phyloP scores from a whole-genome alignment of 1,140 invertebrate species.

The Solenopsis invicta region DNA sequence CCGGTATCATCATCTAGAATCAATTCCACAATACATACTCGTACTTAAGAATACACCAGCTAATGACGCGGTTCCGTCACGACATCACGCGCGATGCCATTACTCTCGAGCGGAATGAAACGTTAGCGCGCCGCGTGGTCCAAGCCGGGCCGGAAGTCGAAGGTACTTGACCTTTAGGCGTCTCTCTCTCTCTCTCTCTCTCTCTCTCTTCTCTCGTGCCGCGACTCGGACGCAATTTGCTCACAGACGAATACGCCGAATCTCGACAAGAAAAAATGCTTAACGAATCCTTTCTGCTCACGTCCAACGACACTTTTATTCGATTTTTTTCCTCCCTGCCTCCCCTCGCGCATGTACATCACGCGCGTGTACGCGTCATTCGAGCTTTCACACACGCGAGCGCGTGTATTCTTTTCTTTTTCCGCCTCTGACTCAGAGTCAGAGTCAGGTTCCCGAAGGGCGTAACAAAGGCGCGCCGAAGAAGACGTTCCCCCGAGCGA shows the following conservation, averaged over 20 bases:
- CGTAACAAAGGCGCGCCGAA: slow-evolving; percentile 75
- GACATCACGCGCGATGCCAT: background rate
- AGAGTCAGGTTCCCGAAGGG: slow-evolving; percentile 38
- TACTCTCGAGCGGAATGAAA: background rate
- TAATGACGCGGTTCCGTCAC: slow-evolving; percentile 1
- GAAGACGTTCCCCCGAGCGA: slow-evolving; percentile 44
- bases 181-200: background rate
- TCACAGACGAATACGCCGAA: background rate
- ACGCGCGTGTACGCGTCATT: background rate
- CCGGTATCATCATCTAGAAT: slow-evolving; percentile 16
- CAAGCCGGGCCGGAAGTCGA: slow-evolving; percentile 69
- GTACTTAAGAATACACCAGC: background rate
- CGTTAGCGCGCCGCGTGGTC: background rate
- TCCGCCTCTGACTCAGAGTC: slow-evolving; percentile 68
- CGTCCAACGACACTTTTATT: slow-evolving; percentile 31
- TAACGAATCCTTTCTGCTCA: background rate
- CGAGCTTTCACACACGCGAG: background rate
- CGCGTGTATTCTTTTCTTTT: slow-evolving; percentile 46
- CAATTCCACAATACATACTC: slow-evolving; percentile 13
- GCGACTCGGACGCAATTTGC: slow-evolving; percentile 10
- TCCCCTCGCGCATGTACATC: background rate
- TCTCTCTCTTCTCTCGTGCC: background rate
- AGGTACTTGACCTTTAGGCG: slow-evolving; percentile 75
- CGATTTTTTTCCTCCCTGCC: slow-evolving; percentile 64
- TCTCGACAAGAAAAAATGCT: slow-evolving; percentile 30